These are phyloP conservation scores for Chondrilla cf. caribensis DNA, from an alignment of 37 sponge, comb jelly and placozoan species.

Conservation along the genomic window DNA sequence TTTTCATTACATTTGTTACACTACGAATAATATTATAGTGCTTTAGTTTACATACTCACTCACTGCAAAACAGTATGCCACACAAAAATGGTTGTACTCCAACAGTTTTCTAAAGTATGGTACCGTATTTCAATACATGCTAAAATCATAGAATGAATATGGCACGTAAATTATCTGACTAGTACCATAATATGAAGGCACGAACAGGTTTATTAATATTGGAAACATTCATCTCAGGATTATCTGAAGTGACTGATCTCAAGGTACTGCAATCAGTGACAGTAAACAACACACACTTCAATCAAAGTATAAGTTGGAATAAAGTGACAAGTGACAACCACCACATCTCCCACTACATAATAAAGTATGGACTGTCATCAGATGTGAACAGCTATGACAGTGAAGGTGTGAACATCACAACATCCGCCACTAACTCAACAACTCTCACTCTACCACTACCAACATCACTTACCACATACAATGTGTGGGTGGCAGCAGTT, in stretches of 20 bases:
- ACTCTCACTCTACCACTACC: background rate
- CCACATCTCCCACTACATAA: background rate
- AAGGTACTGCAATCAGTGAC: background rate
- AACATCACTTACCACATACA: background rate
- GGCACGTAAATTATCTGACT: no score
- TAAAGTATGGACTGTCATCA: background rate
- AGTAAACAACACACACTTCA: background rate
- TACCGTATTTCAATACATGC: no score
- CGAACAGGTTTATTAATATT: background rate
- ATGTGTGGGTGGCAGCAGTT: conserved; percentile 24
- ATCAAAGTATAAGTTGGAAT: background rate
- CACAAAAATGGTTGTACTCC: no score
- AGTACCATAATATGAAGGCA: no score
- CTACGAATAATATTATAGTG: no score
- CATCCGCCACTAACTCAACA: background rate
- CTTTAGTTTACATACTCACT: no score
- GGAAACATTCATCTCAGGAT: background rate
- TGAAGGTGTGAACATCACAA: background rate
- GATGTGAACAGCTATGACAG: background rate
- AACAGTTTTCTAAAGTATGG: no score
- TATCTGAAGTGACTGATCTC: background rate
- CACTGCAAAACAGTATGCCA: no score
- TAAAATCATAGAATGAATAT: no score
- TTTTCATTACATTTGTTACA: no score
- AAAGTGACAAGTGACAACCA: background rate